These are phyloP conservation scores for Tholera decimalis DNA, from an alignment of 2,888 invertebrate species.

Conservation along the genomic window DNA sequence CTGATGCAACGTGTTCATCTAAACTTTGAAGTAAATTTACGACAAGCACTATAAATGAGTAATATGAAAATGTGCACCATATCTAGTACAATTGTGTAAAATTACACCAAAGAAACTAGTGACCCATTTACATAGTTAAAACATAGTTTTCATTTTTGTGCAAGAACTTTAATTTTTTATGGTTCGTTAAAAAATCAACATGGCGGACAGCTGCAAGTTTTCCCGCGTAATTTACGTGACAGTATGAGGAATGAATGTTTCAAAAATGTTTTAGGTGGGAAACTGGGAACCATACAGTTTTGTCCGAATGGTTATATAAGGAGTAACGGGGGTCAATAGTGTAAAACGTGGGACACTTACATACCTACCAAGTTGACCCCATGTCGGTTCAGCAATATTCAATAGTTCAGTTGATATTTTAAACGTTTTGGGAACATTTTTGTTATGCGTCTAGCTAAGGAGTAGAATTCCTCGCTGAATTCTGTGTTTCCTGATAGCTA, in stretches of 20 bases:
- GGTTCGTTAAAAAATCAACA: slow-evolving; percentile 45
- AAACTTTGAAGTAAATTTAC: not conserved
- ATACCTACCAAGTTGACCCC: no score
- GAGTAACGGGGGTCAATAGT: no score
- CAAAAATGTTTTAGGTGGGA: slow-evolving; percentile 25
- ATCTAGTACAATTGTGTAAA: not conserved
- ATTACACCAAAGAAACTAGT: not conserved
- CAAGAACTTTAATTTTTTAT: slow-evolving; percentile 11
- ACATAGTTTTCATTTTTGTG: slow-evolving; percentile 29
- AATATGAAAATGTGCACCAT: not conserved
- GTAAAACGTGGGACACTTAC: no score
- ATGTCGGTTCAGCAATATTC: no score
- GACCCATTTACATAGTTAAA: slow-evolving; percentile 21
- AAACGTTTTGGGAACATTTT: no score
- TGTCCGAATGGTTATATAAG: not conserved
- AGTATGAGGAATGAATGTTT: slow-evolving; percentile 27
- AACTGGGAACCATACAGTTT: slow-evolving; percentile 3
- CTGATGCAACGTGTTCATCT: not conserved
- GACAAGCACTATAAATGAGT: no score
- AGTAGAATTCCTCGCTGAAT: no score
- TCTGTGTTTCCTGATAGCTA: no score
- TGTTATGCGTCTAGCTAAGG: no score
- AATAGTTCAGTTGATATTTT: no score
- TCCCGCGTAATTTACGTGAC: slow-evolving; percentile 32
- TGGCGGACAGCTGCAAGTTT: slow-evolving; percentile 30